Evolutionary conservation across 1,140 invertebrate species (phyloP).

Genomic region (Matsumurasca onukii): DNA sequence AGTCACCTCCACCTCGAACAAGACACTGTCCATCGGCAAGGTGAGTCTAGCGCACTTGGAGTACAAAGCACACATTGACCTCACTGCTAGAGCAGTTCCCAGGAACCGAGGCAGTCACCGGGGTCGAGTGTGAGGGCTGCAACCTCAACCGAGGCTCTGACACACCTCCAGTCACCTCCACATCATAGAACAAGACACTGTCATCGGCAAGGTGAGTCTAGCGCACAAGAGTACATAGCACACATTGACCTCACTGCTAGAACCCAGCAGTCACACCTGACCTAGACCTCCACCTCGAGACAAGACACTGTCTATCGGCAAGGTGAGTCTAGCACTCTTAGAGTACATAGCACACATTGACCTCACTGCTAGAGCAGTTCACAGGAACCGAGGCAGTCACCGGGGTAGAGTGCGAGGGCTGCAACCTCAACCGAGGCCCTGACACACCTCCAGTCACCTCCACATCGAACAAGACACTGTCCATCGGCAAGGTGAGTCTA

Average conservation of each 20-base stretch:
- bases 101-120: constrained; percentile 76
- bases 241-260: no score
- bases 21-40: constrained; percentile 86
- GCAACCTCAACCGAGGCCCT: constrained; percentile 56
- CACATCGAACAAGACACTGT: constrained; percentile 75
- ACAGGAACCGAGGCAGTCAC: constrained; percentile 80
- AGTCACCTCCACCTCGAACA: constrained; percentile 63
- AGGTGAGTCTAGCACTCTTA: no score
- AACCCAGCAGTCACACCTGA: no score
- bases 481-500: constrained; percentile 79
- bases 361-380: constrained; percentile 75
- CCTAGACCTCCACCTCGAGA: no score
- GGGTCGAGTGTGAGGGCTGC: constrained; percentile 82
- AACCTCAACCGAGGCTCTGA: constrained; percentile 52
- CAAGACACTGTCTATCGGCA: no score
- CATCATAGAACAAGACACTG: constrained; percentile 74
- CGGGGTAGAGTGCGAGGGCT: constrained; percentile 81
- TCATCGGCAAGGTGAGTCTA: constrained; percentile 77
- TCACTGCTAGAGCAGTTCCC: constrained; percentile 79
- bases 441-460: constrained; percentile 51
- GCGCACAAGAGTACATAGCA: no score
- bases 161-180: constrained; percentile 51
- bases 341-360: no score
- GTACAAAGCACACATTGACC: constrained; percentile 56
- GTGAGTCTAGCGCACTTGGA: constrained; percentile 48